Base-by-base conservation (phyloP, 2,113 vertebrate species). In the Pluvialis apricaria region DNA sequence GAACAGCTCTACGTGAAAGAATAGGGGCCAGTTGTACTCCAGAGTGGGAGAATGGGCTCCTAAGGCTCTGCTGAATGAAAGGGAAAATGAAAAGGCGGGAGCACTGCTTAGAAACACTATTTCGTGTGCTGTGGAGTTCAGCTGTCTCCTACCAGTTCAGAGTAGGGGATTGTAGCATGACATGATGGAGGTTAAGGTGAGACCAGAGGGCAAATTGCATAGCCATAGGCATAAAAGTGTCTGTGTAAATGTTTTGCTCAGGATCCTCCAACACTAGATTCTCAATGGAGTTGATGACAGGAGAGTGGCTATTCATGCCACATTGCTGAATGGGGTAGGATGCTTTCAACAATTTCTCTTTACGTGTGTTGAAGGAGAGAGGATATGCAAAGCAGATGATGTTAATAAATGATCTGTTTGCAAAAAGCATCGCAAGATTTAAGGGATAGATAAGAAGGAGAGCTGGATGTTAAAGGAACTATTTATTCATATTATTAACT, bases 21-120 rank as follows among this genome's bases (percentile, higher is more conserved):
- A 76, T 5, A 90, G 44, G 54, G 61, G 44, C 40, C 17, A 0
- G 47, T 68, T 96, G 73, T 79, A 86, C 54, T 91, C 89, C 28
- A 45, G 87, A 91, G 44, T 76, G 52, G 73, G 78, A 92, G 86
- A 95, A 96, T 68, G 61, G 61, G 47, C 81, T 94, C 93, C 91
- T 87, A 92, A 81, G 78, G 93, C 76, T 95, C 69, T 91, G 64
- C 29, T 84, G 92, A 96, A 96, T 86, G 28, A 93, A 92, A 94
- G 28, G 34, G 57, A 86, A 96, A 93, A 90, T 72, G 57, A 93
- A 92, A 91, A 95, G 80, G 83, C 47, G 17, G 64, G 44, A 64
- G 82, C n/a, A 13, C 52, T 61, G 22, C 65, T 79, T 73, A 82
- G 83, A 93, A 92, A 64, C 25, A 14, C 8, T 52, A 9, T 86